Evolutionary conservation across 1,140 invertebrate genomes (phyloP), one percentile per base, ranked within the genome.

Genomic region (Lepidurus arcticus): DNA sequence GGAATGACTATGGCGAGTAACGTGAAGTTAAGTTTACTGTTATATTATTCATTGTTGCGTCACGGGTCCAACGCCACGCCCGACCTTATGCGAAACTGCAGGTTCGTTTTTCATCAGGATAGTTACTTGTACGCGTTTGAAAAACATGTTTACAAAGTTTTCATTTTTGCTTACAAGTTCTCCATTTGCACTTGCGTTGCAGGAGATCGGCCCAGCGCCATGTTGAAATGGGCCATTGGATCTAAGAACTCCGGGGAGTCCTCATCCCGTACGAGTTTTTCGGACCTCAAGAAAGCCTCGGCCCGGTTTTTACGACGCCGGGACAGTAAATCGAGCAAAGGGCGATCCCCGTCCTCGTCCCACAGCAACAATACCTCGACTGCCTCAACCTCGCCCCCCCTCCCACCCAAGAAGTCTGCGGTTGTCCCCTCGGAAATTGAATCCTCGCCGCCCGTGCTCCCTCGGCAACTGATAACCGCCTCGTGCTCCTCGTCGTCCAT

Each of bases 141-240:
- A 34, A 34, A 34, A 34, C 34, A 34, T 34, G 34, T 34, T 34
- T 34, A 34, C 4, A 34, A 34, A 34, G 34, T 34, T 34, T 34
- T 3, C 53, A 75, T 75, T 75, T 75, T 75, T 7, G 16, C 26
- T 21, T n/a, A 16, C n/a, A 7, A 43, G 16, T 11, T n/a, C 43
- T 44, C 42, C 21, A 16, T 75, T 42, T 26, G 74, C 43, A 10
- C 75, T 45, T 78, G 4, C 10, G 3, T 44, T 26, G 43, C 21
- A 45, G 44, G 73, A 74, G 78, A 47, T 45, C 34, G 73, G 24
- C 44, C 78, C 73, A 47, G 21, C 78, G 78, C 78, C 78, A 78
- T 78, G 78, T 47, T 78, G 78, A 78, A 78, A 74, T 78, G 78
- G 78, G 73, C 78, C 43, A 78, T 43, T 8, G 78, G 78, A 44